Evolutionary conservation across 2,888 invertebrate genomes (phyloP), one percentile per base, ranked within the genome.

Genomic region (Dicycla oo): DNA sequence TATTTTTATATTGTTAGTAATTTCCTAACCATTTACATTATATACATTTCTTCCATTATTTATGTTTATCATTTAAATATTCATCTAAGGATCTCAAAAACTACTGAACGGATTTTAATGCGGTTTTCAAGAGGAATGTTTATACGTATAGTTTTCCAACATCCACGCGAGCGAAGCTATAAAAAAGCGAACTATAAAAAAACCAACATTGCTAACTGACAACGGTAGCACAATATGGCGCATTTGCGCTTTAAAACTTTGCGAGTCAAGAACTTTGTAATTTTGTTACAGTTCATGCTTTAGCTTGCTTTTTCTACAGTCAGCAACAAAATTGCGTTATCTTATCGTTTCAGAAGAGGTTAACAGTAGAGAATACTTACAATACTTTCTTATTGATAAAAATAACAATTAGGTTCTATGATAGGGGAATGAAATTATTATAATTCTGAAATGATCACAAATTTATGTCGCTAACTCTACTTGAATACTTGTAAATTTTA

Each of bases 251-350:
- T 18, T 26, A 76, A 57, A 58, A 69, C 38, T 68, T 51, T 30
- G n/a, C 20, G 13, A 69, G 58, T 53, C 58, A 58, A 68, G 30
- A 60, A 58, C 20, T 69, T 68, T 4, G 7, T 69, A 77, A 73
- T 47, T 69, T 60, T 18, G 58, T 77, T 58, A 69, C 23, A 53
- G 45, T 73, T 68, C 40, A 53, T 8, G 30, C 15, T 49, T 30
- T 13, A 18, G 43, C n/a, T 45, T 34, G 5, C 20, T 30, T 34
- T 58, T 53, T 69, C 13, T 60, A 40, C 6, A 45, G 51, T 15
- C 6, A 13, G 40, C 20, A 23, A n/a, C 57, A 15, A 69, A 53
- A 76, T 73, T 68, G 47, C 15, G 26, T 69, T 60, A 76, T 30
- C 38, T 30, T 45, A 47, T 56, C n/a, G 30, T 60, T 76, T 26